phyloP scores from a whole-genome alignment of 2,113 vertebrate species.

The Mormyrus iriodes region DNA sequence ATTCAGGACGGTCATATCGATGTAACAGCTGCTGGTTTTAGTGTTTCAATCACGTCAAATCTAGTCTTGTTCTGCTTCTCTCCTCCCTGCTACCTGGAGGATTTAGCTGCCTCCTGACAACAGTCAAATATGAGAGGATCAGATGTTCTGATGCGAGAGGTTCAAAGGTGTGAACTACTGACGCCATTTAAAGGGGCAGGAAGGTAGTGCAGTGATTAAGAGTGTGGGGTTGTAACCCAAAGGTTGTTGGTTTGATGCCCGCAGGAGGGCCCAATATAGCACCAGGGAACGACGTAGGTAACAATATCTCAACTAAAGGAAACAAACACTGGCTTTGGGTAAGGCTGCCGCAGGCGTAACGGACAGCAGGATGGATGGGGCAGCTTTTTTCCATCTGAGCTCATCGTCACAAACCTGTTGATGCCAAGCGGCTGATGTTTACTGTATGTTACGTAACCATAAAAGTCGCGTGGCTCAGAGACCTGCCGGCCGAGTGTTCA shows the following conservation, averaged over 20 bases:
- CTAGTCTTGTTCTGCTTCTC: background rate
- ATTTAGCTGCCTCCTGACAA: background rate
- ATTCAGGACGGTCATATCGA: background rate
- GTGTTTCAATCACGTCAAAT: background rate
- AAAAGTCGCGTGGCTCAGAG: background rate
- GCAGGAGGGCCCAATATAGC: background rate
- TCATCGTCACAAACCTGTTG: background rate
- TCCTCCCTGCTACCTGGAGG: background rate
- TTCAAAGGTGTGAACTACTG: background rate
- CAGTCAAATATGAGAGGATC: background rate
- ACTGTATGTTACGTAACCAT: background rate
- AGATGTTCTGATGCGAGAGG: background rate
- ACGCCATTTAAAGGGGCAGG: background rate
- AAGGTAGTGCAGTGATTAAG: background rate
- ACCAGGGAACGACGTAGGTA: background rate
- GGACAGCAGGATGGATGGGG: background rate
- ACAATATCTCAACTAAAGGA: background rate
- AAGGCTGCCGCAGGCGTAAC: background rate
- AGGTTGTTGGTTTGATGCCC: background rate
- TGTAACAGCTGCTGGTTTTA: background rate
- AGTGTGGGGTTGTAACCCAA: background rate
- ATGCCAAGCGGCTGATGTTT: background rate
- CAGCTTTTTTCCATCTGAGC: background rate
- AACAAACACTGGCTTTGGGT: background rate
- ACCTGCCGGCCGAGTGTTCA: background rate